phyloP scores from a whole-genome alignment of 1,140 invertebrate genomes.

The Subanguina moxae region DNA sequence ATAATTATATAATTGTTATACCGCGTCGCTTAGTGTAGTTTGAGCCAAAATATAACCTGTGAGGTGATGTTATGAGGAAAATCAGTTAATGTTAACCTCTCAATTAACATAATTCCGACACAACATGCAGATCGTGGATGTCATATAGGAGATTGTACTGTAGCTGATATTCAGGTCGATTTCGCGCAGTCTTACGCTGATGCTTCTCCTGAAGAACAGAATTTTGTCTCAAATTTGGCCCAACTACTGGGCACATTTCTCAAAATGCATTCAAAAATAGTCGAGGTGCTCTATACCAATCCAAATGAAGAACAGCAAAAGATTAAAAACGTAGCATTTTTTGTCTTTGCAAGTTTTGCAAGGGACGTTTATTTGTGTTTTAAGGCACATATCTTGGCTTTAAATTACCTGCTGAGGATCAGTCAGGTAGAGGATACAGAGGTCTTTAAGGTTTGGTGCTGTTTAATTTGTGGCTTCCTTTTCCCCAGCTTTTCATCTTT shows the following conservation, averaged over 20 bases:
- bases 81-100: too few species aligned
- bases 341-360: too few species aligned
- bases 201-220: conserved; percentile 92
- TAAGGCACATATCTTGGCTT: conserved; percentile 27
- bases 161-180: conserved; percentile 22
- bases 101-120: too few species aligned
- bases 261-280: conserved; percentile 79
- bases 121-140: too few species aligned
- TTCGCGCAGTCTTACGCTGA: conserved; percentile 74
- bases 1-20: too few species aligned
- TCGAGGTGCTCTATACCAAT: conserved; percentile 38
- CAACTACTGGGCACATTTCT: conserved; percentile 93
- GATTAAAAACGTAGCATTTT: conserved; percentile 9
- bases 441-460: conserved; percentile 88
- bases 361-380: too few species aligned
- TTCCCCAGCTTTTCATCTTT: not conserved
- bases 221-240: conserved; percentile 96
- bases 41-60: too few species aligned
- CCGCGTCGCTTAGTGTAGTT: too few species aligned
- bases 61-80: too few species aligned
- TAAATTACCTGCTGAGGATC: conserved; percentile 91
- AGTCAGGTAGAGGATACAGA: conserved; percentile 98
- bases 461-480: too few species aligned
- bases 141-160: too few species aligned
- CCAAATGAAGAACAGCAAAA: conserved; percentile 16